Evolutionary conservation across 2,888 invertebrate genomes (phyloP), one percentile per base, ranked within the genome.

Genomic region (Heliconius cydno): DNA sequence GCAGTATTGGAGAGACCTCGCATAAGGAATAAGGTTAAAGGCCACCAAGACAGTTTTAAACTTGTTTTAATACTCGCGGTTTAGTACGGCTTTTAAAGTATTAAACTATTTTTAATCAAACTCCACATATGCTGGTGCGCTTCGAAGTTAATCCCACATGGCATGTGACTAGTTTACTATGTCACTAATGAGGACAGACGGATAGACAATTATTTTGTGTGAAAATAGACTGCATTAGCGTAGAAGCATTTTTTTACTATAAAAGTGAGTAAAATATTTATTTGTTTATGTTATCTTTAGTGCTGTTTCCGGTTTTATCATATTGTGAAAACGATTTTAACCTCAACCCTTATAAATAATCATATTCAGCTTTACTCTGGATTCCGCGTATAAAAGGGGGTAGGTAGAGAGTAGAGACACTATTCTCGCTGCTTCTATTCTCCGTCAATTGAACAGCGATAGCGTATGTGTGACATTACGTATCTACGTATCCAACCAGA

Each of bases 1-100:
- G 76, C 74, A 73, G 76, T 78, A 75, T 46, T 65, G 60, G 30
- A 74, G 81, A 71, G 73, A 46, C 71, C 66, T 76, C 78, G 68
- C 70, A 76, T 81, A 81, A 70, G 73, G 80, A 78, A 78, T 71
- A 74, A 80, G 81, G 76, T 78, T 76, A 80, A 80, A 80, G 81
- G 78, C 75, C 34, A 66, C 70, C 76, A 22, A 65, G 63, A 80
- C 75, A 72, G 57, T 41, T 77, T 66, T 68, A 76, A 52, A 60
- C 76, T 76, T 72, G 76, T 70, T 75, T 68, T 63, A 78, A 52
- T 79, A 76, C 81, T 76, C 80, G 74, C 76, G 78, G 77, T 46
- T 41, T 30, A 19, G 72, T 28, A 72, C 19, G 38, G 63, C 76
- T 77, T 80, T 78, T 77, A 78, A 67, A 76, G 30, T 68, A 41